Percentiles rank a stretch among this genome's conserved stretches.
Evolutionary conservation across 2,888 invertebrate species (phyloP).

Genomic region (Hipparchia semele): DNA sequence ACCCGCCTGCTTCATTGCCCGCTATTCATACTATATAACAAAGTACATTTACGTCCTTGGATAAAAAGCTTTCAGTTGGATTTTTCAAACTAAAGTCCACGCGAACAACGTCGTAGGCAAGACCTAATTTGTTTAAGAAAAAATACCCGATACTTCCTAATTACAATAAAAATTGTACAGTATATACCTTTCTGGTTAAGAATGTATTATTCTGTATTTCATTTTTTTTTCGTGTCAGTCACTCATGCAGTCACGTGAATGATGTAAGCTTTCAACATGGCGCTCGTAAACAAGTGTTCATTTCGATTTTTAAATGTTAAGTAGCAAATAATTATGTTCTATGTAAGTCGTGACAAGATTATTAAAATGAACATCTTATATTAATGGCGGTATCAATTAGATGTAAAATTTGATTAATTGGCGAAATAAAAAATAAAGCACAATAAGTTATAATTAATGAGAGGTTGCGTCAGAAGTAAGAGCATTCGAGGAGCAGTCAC

Average conservation of each 20-base stretch:
- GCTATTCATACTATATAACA: no score
- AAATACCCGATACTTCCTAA: no score
- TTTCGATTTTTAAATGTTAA: slow-evolving; percentile 20
- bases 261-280: slow-evolving; percentile 4
- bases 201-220: background rate
- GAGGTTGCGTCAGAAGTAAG: slow-evolving; percentile 19
- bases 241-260: background rate
- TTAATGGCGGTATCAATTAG: slow-evolving; percentile 24
- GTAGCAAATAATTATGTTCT: slow-evolving; percentile 25
- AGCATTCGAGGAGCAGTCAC: slow-evolving; percentile 30
- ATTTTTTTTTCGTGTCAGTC: background rate
- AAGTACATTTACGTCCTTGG: no score
- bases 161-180: no score
- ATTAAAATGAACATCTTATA: slow-evolving; percentile 21
- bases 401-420: slow-evolving; percentile 19
- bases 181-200: no score
- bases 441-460: slow-evolving; percentile 23
- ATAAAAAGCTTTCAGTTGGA: no score
- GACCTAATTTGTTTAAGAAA: no score
- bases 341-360: slow-evolving; percentile 22
- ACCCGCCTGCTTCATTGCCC: no score
- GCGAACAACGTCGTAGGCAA: no score
- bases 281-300: slow-evolving; percentile 6
- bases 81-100: no score
- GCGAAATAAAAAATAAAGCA: slow-evolving; percentile 6